Percentiles rank a stretch among this genome's conserved stretches.
phyloP scores from a whole-genome alignment of 2,113 vertebrate genomes.

The Campylomormyrus tamandua region DNA sequence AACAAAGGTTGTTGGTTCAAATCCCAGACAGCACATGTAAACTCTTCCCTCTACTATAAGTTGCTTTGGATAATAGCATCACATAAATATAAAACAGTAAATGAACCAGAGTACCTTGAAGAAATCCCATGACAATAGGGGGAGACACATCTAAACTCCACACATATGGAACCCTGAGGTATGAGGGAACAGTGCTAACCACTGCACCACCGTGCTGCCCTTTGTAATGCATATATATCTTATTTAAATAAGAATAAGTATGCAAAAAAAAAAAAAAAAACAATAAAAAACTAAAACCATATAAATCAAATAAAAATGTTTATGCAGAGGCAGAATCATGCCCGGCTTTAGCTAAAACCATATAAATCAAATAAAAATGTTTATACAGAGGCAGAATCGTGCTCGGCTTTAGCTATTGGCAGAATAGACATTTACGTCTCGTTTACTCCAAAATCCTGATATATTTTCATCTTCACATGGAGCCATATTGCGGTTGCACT shows the following conservation, averaged over 20 bases:
- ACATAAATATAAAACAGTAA: neutral
- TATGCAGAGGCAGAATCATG: neutral
- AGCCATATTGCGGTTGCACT: neutral
- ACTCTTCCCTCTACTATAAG: neutral
- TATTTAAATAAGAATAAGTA: neutral
- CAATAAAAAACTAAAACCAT: neutral
- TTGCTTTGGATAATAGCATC: neutral
- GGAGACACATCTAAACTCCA: neutral
- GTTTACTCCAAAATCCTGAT: neutral
- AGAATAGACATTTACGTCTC: neutral
- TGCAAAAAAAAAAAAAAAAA: neutral
- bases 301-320: neutral
- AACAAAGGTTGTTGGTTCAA: neutral
- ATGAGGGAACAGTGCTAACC: neutral
- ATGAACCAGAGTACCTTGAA: neutral
- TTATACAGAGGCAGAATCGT: neutral
- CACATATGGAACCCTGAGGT: neutral
- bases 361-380: too few species aligned
- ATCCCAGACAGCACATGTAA: neutral
- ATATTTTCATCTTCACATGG: neutral
- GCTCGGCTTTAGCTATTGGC: neutral
- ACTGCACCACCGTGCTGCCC: neutral
- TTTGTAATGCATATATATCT: neutral
- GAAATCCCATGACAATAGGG: neutral
- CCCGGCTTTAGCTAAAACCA: neutral